Evolutionary conservation across 23 tunicate genomes (phyloP), one percentile per base, ranked within the genome.

Genomic region (Styela plicata): DNA sequence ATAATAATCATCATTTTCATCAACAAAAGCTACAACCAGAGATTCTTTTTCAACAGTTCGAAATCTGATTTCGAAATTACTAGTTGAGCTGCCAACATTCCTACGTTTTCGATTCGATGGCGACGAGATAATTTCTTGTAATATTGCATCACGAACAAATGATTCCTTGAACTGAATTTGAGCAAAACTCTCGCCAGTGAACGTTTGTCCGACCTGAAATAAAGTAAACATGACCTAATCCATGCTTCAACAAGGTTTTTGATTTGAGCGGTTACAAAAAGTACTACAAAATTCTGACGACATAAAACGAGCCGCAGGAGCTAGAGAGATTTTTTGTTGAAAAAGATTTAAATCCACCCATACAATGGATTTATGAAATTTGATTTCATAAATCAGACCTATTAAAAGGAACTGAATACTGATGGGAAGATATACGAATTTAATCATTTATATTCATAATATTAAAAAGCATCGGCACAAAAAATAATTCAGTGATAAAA

Each of bases 191-290:
- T 69, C 19, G n/a, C 86, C 93, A 37, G 68, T 61, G 69, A 88
- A 88, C 36, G 93, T 78, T 25, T 75, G 79, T 26, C 93, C 93
- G 63, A 73, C 83, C 93, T 88, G 64, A 24, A 31, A 29, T n/a
- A 1, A 0, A 33, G 0, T 23, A 0, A 24, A 32, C 78, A 25
- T 26, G 28, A 69, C 74, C n/a, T 24, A 0, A 24, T 22, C 19
- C 21, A 24, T 61, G 35, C 29, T 34, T 52, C 30, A 20, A 84
- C 33, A 63, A 29, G 22, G 32, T 27, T 36, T 34, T 20, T 27
- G 20, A 30, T 21, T 53, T 0, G 34, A 62, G 65, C n/a, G n/a
- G n/a, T n/a, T n/a, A n/a, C n/a, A n/a, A n/a, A n/a, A n/a, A n/a
- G n/a, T n/a, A n/a, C n/a, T n/a, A n/a, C n/a, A n/a, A n/a, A n/a